Conservation (phyloP, 2,888 invertebrate genomes). For the Pseudococcus viburni region DNA sequence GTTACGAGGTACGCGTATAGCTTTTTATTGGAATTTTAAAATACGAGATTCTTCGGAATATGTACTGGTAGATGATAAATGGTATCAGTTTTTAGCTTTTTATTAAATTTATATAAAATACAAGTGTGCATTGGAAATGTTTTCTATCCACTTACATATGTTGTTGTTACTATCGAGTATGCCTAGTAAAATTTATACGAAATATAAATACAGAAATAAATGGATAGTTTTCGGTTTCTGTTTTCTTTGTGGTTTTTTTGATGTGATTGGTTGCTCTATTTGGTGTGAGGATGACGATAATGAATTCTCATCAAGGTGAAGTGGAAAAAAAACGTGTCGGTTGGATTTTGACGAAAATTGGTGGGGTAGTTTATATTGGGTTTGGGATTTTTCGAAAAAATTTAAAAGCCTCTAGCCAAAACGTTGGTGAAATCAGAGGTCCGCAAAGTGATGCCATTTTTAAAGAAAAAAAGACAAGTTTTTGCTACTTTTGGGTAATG, state of each 20-base stretch:
- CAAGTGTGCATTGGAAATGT: not conserved
- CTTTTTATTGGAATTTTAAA: not conserved
- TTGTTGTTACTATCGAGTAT: not conserved
- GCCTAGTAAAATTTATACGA: conserved; percentile 52
- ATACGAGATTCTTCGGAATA: not conserved
- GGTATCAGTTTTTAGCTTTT: not conserved
- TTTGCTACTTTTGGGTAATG: too few species aligned
- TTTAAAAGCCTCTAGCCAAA: too few species aligned
- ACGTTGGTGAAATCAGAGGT: too few species aligned
- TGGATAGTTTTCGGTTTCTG: not conserved
- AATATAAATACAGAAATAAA: conserved; percentile 50
- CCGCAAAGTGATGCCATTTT: too few species aligned
- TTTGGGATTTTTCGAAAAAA: too few species aligned
- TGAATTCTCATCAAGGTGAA: too few species aligned
- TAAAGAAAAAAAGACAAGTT: too few species aligned
- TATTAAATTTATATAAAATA: not conserved
- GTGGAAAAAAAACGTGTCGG: too few species aligned
- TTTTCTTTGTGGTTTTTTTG: not conserved
- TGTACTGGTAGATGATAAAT: conserved; percentile 1
- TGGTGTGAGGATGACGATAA: too few species aligned
- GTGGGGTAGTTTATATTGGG: too few species aligned
- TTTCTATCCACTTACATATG: conserved; percentile 11
- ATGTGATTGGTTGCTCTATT: not conserved
- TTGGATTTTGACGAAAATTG: too few species aligned
- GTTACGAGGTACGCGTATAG: not conserved